Percentiles rank a stretch among this genome's conserved stretches.
These are phyloP conservation scores for Drosophila anomalipes DNA, from an alignment of 2,888 invertebrate species.

Conservation along the genomic window DNA sequence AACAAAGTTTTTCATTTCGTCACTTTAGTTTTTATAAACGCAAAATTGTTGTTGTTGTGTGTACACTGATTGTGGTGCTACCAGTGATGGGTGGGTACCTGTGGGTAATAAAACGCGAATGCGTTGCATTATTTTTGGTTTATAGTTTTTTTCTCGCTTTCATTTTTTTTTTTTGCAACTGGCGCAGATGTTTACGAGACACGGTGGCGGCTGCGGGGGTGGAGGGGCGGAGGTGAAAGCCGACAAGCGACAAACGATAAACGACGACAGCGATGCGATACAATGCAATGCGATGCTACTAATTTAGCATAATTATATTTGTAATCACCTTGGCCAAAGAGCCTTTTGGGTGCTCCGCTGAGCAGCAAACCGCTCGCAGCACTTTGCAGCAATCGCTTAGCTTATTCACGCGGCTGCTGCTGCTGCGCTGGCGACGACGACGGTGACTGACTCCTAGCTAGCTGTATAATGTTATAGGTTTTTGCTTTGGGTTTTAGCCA, in stretches of 20 bases:
- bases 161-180: conserved; percentile 23
- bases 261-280: conserved; percentile 3
- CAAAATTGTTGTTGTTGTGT: conserved; percentile 21
- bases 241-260: conserved; percentile 36
- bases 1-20: conserved; percentile 31
- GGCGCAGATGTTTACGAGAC: conserved; percentile 49
- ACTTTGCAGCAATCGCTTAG: conserved; percentile 39
- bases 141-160: conserved; percentile 1
- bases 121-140: conserved; percentile 4
- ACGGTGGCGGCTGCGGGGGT: conserved; percentile 9
- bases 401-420: conserved; percentile 73
- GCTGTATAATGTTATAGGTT: conserved; percentile 54
- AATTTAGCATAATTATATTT: conserved; percentile 51
- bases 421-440: conserved; percentile 65
- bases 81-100: conserved; percentile 38
- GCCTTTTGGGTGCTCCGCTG: conserved; percentile 68
- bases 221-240: conserved; percentile 43
- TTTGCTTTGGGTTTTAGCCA: conserved; percentile 49
- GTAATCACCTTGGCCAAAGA: conserved; percentile 64
- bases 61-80: conserved; percentile 27
- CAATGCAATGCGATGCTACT: conserved; percentile 40
- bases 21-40: conserved; percentile 54
- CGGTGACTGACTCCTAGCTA: conserved; percentile 54
- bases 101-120: conserved; percentile 51
- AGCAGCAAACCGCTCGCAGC: conserved; percentile 33